phyloP scores from a whole-genome alignment of 1,140 invertebrate species.

The Panagrolaimus sp. region DNA sequence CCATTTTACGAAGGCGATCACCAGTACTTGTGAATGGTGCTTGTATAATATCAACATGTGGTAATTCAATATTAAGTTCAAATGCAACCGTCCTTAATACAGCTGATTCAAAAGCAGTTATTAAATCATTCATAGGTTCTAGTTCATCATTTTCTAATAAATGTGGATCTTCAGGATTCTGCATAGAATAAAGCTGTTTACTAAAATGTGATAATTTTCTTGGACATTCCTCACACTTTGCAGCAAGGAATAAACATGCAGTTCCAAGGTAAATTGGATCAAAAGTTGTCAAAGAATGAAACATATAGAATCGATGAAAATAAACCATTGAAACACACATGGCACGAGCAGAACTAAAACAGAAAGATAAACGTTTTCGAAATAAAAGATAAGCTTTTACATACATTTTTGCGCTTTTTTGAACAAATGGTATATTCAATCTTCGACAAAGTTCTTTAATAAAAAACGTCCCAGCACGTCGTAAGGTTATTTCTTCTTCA shows the following conservation, averaged over 20 bases:
- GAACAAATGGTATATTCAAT: background rate
- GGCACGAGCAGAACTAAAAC: background rate
- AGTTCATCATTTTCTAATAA: background rate
- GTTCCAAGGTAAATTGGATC: background rate
- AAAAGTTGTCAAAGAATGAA: background rate
- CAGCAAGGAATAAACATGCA: background rate
- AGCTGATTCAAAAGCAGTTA: background rate
- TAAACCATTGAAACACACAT: background rate
- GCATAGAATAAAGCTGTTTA: background rate
- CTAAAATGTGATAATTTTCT: background rate
- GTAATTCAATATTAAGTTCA: background rate
- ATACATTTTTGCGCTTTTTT: background rate
- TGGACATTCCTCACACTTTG: slow-evolving; percentile 10
- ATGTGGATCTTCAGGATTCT: background rate
- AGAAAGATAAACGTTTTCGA: background rate
- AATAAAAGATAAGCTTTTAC: background rate
- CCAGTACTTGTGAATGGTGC: background rate
- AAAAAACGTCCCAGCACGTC: background rate
- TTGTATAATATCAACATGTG: background rate
- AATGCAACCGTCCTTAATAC: background rate
- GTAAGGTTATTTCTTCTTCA: background rate
- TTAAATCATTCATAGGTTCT: background rate
- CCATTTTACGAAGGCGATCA: background rate
- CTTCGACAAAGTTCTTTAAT: background rate
- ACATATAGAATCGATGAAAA: background rate